phyloP scores from a whole-genome alignment of 2,113 vertebrate species.

The Pelusios castaneus region DNA sequence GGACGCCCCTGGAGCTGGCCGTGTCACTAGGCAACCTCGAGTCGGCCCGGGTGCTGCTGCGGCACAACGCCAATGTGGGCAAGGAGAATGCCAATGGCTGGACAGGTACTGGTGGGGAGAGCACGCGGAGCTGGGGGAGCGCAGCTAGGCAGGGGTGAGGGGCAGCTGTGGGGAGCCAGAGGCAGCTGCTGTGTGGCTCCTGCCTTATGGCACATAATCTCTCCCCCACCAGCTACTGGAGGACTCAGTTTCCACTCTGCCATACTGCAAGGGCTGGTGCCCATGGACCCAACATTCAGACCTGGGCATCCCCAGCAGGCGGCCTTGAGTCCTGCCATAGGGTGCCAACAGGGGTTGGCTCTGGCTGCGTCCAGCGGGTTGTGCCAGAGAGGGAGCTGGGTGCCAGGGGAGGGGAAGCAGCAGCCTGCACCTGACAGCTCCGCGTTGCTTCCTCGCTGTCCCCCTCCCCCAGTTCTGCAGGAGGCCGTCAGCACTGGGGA shows the following conservation, averaged over 20 bases:
- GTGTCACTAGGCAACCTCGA: conserved; percentile 93
- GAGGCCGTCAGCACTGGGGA: conserved; percentile 96
- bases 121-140: not conserved
- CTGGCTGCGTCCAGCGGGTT: too few species aligned
- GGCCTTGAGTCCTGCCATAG: not conserved
- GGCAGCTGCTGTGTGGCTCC: not conserved
- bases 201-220: not conserved
- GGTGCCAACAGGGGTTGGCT: accelerated
- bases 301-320: not conserved
- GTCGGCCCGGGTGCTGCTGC: conserved; percentile 88
- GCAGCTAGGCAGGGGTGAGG: not conserved
- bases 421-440: not conserved
- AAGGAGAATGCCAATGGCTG: conserved; percentile 87
- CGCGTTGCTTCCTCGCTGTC: not conserved
- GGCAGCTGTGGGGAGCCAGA: not conserved
- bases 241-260: not conserved
- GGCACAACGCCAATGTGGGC: conserved; percentile 87
- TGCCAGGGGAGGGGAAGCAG: not conserved
- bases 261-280: not conserved
- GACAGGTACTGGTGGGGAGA: conserved; percentile 81
- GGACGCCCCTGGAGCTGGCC: conserved; percentile 91
- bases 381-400: not conserved
- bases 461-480: conserved; percentile 85
- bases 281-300: not conserved
- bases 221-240: not conserved